Conservation (phyloP, 2,113 vertebrate species). For the human region DNA sequence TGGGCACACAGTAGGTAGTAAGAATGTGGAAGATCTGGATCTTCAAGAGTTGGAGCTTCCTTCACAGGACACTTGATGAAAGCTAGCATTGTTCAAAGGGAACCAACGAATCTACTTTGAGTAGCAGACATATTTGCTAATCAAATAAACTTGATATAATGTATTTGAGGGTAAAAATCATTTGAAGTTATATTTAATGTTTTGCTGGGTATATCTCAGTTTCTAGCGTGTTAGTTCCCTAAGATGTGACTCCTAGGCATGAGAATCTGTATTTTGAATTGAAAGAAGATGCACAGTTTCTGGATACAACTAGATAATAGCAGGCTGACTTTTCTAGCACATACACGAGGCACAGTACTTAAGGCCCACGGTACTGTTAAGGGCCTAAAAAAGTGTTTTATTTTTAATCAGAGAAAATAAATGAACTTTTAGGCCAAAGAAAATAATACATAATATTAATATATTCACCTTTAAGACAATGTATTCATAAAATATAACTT, state of each 20-base stretch:
- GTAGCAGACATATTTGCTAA: background rate
- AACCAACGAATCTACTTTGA: background rate
- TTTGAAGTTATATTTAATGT: background rate
- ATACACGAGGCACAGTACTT: fast-evolving
- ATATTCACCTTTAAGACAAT: background rate
- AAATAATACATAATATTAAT: background rate
- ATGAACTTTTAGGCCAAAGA: background rate
- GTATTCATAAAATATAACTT: background rate
- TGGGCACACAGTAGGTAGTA: background rate
- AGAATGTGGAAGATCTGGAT: background rate
- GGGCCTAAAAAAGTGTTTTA: background rate
- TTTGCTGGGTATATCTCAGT: background rate
- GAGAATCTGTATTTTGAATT: background rate
- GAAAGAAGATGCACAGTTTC: background rate
- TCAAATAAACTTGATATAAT: background rate
- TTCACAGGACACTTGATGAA: background rate
- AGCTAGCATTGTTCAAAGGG: background rate
- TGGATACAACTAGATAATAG: fast-evolving
- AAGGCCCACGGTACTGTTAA: background rate
- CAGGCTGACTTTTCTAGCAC: background rate
- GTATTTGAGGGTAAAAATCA: background rate
- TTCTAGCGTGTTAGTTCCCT: background rate
- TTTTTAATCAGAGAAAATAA: background rate
- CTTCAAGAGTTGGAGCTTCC: background rate
- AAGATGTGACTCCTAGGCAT: background rate